Evolutionary conservation across 2,113 vertebrate genomes (phyloP).

Genomic region (Heloderma charlesbogerti): DNA sequence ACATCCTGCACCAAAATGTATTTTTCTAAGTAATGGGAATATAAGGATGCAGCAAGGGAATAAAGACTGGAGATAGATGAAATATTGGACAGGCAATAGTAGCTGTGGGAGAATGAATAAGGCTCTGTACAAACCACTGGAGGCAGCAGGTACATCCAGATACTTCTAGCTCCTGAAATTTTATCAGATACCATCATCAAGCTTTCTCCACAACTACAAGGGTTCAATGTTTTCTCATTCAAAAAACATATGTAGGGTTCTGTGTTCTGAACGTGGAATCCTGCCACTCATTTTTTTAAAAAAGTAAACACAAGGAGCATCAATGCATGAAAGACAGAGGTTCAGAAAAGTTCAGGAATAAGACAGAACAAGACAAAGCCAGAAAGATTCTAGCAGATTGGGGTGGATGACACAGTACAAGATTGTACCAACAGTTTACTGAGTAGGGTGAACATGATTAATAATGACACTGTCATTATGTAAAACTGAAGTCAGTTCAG

Average conservation of each 20-base stretch:
- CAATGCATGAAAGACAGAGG: fast-evolving
- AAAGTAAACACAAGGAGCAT: neutral
- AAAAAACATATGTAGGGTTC: neutral
- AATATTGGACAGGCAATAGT: neutral
- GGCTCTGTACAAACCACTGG: neutral
- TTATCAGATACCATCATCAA: neutral
- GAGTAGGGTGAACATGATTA: fast-evolving
- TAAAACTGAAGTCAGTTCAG: fast-evolving
- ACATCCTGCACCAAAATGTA: neutral
- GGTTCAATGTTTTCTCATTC: neutral
- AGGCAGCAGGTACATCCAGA: neutral
- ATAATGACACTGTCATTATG: neutral
- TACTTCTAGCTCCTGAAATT: neutral
- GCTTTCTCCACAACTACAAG: neutral
- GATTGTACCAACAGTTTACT: fast-evolving
- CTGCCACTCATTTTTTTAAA: neutral
- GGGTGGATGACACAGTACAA: neutral
- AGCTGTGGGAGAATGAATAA: neutral
- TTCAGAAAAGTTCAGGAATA: neutral
- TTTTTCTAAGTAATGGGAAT: neutral
- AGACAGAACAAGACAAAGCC: neutral
- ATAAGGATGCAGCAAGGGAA: neutral
- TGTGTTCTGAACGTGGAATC: neutral
- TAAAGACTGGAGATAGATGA: neutral
- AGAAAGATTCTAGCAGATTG: neutral